These are phyloP conservation scores for Drosophila elegans DNA, from an alignment of 1,140 invertebrate genomes.

Conservation along the genomic window DNA sequence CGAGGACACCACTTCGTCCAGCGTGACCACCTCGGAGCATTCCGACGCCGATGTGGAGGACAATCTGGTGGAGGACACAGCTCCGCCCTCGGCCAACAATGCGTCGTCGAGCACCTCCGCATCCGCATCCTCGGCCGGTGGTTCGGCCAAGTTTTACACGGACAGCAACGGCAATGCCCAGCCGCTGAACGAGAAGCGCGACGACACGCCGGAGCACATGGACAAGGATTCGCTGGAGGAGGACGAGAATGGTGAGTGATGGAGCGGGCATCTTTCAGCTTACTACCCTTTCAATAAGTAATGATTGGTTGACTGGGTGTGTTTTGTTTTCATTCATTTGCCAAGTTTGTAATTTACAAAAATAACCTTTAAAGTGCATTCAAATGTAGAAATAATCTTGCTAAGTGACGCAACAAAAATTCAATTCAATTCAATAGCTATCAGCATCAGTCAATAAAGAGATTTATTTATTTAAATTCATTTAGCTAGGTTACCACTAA, in stretches of 20 bases:
- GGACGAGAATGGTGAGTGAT: slow-evolving; percentile 79
- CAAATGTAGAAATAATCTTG: background rate
- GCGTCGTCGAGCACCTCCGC: background rate
- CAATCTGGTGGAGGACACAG: slow-evolving; percentile 88
- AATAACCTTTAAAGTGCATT: background rate
- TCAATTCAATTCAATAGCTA: too few species aligned
- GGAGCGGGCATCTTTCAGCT: too few species aligned
- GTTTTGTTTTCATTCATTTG: too few species aligned
- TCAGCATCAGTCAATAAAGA: background rate
- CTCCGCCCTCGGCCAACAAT: slow-evolving; percentile 23
- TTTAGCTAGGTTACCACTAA: too few species aligned
- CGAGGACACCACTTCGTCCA: slow-evolving; percentile 59
- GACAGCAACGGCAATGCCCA: slow-evolving; percentile 81
- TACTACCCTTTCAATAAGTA: too few species aligned
- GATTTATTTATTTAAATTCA: background rate
- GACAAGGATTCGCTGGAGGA: slow-evolving; percentile 86
- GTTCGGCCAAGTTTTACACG: slow-evolving; percentile 51
- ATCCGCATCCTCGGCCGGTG: background rate
- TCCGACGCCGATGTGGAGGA: slow-evolving; percentile 93
- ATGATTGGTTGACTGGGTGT: slow-evolving; percentile 18
- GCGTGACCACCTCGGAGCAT: slow-evolving; percentile 86
- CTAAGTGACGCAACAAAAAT: background rate
- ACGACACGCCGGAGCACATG: slow-evolving; percentile 86
- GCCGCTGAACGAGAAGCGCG: slow-evolving; percentile 85
- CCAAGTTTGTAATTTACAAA: too few species aligned